These are phyloP conservation scores for Campoletis sonorensis DNA, from an alignment of 1,140 invertebrate genomes.

Conservation along the genomic window DNA sequence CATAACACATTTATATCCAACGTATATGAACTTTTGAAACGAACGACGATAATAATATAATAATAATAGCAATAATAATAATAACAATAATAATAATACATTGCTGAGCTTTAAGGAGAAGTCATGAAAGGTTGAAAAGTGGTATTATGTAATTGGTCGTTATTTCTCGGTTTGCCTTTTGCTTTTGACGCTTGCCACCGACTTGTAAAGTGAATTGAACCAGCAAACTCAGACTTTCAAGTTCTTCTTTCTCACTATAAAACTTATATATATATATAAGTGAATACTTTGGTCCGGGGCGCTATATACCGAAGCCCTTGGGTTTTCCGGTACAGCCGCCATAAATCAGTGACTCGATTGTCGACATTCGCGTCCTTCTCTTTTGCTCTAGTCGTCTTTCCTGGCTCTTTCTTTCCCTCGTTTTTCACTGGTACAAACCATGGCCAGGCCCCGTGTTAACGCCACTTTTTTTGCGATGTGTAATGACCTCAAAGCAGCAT, in stretches of 20 bases:
- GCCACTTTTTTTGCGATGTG: constrained; percentile 60
- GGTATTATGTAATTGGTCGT: too few relatives aligned
- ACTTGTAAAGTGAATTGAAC: too few relatives aligned
- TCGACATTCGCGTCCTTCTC: constrained; percentile 40
- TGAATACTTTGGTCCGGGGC: constrained; percentile 21
- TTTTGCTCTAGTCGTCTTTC: constrained; percentile 17
- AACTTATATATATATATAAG: constrained; percentile 2
- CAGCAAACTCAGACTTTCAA: too few relatives aligned
- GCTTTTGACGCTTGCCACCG: too few relatives aligned
- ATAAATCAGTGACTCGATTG: constrained; percentile 59
- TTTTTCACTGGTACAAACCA: constrained; percentile 40
- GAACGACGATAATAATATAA: too few relatives aligned
- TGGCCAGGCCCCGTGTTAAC: constrained; percentile 52
- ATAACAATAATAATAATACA: too few relatives aligned
- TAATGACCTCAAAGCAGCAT: constrained; percentile 63
- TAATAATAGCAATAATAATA: too few relatives aligned
- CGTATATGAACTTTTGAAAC: too few relatives aligned
- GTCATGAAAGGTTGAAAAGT: too few relatives aligned
- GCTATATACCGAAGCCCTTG: constrained; percentile 38
- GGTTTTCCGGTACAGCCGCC: constrained; percentile 55
- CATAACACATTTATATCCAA: too few relatives aligned
- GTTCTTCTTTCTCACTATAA: constrained; percentile 26
- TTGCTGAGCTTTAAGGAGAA: too few relatives aligned
- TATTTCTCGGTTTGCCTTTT: too few relatives aligned
- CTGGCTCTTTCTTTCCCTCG: constrained; percentile 17